A percentile compares a stretch with the other conserved stretches of the same genome.
phyloP scores from a whole-genome alignment of 1,140 invertebrate species.

The Maconellicoccus hirsutus region DNA sequence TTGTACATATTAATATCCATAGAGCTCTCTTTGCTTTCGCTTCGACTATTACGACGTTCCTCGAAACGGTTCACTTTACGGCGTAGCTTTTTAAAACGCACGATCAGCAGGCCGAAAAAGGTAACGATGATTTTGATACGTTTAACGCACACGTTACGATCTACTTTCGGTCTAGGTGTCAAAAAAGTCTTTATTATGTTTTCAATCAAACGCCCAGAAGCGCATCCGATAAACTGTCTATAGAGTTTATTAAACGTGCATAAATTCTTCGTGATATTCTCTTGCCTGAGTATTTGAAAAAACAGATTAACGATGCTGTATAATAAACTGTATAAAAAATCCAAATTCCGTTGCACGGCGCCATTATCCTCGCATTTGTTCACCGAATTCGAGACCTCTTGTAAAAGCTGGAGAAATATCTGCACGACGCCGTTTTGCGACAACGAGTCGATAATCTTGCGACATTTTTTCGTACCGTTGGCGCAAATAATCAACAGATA shows the following conservation, averaged over 20 bases:
- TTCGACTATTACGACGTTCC: background rate
- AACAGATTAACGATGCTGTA: conserved; percentile 4
- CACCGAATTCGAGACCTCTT: background rate
- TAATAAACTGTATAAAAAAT: background rate
- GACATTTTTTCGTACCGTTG: conserved; percentile 12
- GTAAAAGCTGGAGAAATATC: conserved; percentile 9
- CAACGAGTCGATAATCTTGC: background rate
- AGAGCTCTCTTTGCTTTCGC: background rate
- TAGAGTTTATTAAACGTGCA: conserved; percentile 6
- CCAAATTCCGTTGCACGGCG: background rate
- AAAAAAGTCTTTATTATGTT: conserved; percentile 6
- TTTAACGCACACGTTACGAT: background rate
- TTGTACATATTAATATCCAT: conserved; percentile 36
- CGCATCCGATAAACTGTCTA: background rate
- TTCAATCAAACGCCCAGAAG: background rate
- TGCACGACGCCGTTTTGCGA: background rate
- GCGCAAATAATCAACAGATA: background rate
- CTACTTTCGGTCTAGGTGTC: background rate
- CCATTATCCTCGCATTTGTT: conserved; percentile 6
- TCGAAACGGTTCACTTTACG: conserved; percentile 8
- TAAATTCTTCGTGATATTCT: conserved; percentile 5
- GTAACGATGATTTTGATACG: background rate
- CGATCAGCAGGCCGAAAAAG: background rate
- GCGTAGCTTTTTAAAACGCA: conserved; percentile 2
- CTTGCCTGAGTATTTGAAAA: conserved; percentile 8